Conservation (phyloP, 2,797 vertebrate genomes). For the Hypotaenidia okinawae region DNA sequence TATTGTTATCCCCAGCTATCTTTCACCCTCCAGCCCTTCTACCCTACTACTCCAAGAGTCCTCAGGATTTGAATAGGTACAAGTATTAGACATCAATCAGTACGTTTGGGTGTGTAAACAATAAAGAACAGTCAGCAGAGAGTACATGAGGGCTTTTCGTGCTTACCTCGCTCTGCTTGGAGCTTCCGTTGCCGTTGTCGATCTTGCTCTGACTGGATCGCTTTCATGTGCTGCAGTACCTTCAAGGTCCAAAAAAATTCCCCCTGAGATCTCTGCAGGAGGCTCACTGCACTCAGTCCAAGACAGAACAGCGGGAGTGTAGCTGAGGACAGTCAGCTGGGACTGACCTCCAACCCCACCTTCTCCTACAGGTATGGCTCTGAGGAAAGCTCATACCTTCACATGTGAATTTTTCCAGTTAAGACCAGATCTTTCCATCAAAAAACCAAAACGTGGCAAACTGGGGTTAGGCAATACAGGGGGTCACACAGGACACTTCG, state of each 20-base stretch:
- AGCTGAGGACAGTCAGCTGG: neutral
- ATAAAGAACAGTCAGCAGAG: neutral
- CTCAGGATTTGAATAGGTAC: neutral
- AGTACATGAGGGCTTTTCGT: fast-evolving
- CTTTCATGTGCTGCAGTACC: constrained; percentile 95
- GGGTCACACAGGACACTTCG: neutral
- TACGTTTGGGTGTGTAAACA: neutral
- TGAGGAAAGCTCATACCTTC: neutral
- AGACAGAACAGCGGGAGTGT: neutral
- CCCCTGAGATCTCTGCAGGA: neutral
- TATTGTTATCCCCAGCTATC: neutral
- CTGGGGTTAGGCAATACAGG: neutral
- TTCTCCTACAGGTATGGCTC: neutral
- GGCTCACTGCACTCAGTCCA: neutral
- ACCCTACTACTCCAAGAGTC: neutral
- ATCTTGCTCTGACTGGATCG: constrained; percentile 88
- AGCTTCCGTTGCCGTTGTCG: constrained; percentile 86
- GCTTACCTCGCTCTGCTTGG: constrained; percentile 87
- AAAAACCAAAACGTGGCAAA: neutral
- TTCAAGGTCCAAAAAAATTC: constrained; percentile 64
- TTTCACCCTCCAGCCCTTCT: neutral
- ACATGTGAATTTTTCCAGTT: neutral
- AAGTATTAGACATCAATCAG: neutral
- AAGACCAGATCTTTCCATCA: neutral
- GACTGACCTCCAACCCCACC: neutral